Evolutionary conservation across 1,140 invertebrate genomes (phyloP), one percentile per base, ranked within the genome.

Genomic region (Oryctes rhinoceros): DNA sequence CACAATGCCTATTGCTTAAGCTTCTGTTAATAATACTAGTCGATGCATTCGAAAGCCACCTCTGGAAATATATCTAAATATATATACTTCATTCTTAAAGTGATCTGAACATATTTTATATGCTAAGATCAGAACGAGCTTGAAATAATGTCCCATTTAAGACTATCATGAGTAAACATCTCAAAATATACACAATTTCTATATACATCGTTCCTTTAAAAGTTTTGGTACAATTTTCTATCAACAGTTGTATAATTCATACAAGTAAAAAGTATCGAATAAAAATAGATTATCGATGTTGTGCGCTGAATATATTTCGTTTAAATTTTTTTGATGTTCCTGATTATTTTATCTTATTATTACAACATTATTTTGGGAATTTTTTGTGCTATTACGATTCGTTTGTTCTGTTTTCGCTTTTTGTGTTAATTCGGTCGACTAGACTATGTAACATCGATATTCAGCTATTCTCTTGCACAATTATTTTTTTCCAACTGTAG

Each of bases 261-360:
- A 15, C 13, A 53, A 15, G 49, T 53, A 53, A 18, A 15, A 53
- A 53, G n/a, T 53, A 13, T 53, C n/a, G n/a, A 53, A 53, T 53
- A 53, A 53, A 53, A 53, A 53, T 53, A 53, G 9, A 53, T 53
- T 53, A 53, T 53, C 49, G 49, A 53, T 53, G 49, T 53, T 53
- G 49, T 53, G 49, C 49, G 49, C 49, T 53, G n/a, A 15, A 53
- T 53, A 53, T 53, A 18, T 0, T 53, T 53, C 49, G 6, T 53
- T 53, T 53, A 18, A 10, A 3, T 53, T 4, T 53, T 15, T 53
- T 15, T 15, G 1, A 48, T 48, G 49, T 53, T 53, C n/a, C n/a
- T 18, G 47, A 15, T 48, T 5, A 48, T 11, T 30, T 30, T 1
- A 2, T 30, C 49, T 53, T 53, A 53, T 44, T 44, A 44, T 44